Evolutionary conservation across 1,140 invertebrate genomes (phyloP), one percentile per base, ranked within the genome.

Genomic region (Drosophila melanogaster): DNA sequence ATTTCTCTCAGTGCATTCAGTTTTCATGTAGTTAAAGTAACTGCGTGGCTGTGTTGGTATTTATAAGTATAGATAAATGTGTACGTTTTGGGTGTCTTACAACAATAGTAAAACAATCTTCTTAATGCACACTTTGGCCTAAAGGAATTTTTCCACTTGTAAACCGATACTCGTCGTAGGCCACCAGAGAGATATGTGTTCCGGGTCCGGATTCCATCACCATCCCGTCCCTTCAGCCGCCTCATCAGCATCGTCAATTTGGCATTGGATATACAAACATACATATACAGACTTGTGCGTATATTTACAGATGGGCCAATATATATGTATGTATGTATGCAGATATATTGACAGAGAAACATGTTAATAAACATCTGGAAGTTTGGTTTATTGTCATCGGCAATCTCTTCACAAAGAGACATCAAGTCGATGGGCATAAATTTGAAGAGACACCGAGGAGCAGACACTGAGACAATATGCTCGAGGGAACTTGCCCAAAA

Each of bases 31-130:
- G 84, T 80, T 84, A 71, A 89, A 77, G 76, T 79, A 72, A 69
- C 17, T 61, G 11, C 43, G 11, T 59, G 35, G 24, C 41, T 38
- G 46, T 38, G 35, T 40, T 40, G 24, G 26, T 64, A 54, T 77
- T 41, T 71, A 61, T 62, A 64, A 62, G 53, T 81, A 59, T 51
- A 56, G 37, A 55, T 71, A 69, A 60, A 49, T 70, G 57, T 70
- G 37, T 70, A 59, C 56, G 24, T 62, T 61, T 56, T 72, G 70
- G 72, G 70, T 83, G 69, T 80, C 79, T 79, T 77, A 89, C 85
- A 89, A 89, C 84, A 89, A 89, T 89, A 89, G 84, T 89, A 89
- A 89, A 89, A 89, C 84, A 89, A 89, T 89, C 84, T 89, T 89
- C 84, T 89, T 89, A 89, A 89, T 89, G 84, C 84, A 89, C 84